A percentile compares a stretch with the other conserved stretches of the same genome.
Conservation (phyloP, 2,888 invertebrate genomes). For the Boloria euphrosyne region DNA sequence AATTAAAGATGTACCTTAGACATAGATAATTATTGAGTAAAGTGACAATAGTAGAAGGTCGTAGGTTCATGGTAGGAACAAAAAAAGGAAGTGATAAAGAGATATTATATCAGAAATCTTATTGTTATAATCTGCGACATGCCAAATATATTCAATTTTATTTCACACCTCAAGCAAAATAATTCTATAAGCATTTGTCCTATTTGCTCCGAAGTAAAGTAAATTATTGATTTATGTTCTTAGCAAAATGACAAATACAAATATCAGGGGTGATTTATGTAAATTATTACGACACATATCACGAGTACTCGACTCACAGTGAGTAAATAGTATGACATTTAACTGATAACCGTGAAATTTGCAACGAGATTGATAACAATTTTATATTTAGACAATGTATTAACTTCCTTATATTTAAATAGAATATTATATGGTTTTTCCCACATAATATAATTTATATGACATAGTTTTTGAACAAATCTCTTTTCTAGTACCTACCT, state of each 20-base stretch:
- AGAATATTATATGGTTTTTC: not conserved
- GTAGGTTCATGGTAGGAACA: too few relatives aligned
- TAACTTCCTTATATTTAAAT: not conserved
- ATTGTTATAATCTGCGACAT: too few relatives aligned
- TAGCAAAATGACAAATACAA: slow-evolving; percentile 11
- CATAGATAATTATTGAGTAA: too few relatives aligned
- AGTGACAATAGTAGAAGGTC: too few relatives aligned
- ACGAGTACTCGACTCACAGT: slow-evolving; percentile 6
- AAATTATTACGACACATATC: slow-evolving; percentile 10
- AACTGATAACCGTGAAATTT: slow-evolving; percentile 28
- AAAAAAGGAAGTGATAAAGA: too few relatives aligned
- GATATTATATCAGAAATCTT: too few relatives aligned
- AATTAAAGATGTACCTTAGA: too few relatives aligned
- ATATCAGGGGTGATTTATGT: slow-evolving; percentile 8
- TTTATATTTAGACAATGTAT: slow-evolving; percentile 8
- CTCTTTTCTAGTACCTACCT: too few relatives aligned
- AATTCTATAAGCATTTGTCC: not conserved
- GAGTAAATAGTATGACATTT: slow-evolving; percentile 17
- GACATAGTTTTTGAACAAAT: too few relatives aligned
- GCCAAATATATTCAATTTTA: too few relatives aligned
- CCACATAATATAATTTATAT: too few relatives aligned
- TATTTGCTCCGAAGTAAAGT: not conserved
- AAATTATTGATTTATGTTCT: slow-evolving; percentile 5
- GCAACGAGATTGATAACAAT: slow-evolving; percentile 7
- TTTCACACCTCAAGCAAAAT: not conserved